Evolutionary conservation across 2,113 vertebrate species (phyloP).

Genomic region (Galeopterus variegatus): DNA sequence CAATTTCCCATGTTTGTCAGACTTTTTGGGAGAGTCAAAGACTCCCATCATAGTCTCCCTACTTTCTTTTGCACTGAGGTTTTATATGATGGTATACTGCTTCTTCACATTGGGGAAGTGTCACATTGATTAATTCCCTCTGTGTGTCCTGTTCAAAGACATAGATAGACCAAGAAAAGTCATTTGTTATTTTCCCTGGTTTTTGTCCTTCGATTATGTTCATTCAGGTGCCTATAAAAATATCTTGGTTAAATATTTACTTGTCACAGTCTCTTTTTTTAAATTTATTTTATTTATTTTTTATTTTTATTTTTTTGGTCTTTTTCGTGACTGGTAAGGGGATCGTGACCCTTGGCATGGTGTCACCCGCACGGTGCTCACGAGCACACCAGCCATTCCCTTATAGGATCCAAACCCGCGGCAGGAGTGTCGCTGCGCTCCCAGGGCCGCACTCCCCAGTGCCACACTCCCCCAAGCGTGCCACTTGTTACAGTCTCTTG

Average conservation of each 20-base stretch:
- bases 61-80: background rate
- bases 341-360: no score
- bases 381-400: no score
- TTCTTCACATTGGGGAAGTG: background rate
- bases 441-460: no score
- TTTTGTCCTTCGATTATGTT: background rate
- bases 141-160: background rate
- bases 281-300: no score
- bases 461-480: no score
- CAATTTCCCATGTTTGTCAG: background rate
- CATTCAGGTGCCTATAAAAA: background rate
- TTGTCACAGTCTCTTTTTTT: background rate
- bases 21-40: background rate
- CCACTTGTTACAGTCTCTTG: background rate
- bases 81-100: background rate
- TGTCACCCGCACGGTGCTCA: no score
- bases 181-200: background rate
- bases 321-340: no score
- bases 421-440: no score
- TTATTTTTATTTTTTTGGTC: no score
- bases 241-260: background rate
- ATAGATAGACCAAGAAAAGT: background rate
- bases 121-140: background rate
- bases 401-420: no score
- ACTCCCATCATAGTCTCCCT: background rate